Evolutionary conservation across 1,140 invertebrate genomes (phyloP).

Genomic region (Brachionus asplanchnoidis): DNA sequence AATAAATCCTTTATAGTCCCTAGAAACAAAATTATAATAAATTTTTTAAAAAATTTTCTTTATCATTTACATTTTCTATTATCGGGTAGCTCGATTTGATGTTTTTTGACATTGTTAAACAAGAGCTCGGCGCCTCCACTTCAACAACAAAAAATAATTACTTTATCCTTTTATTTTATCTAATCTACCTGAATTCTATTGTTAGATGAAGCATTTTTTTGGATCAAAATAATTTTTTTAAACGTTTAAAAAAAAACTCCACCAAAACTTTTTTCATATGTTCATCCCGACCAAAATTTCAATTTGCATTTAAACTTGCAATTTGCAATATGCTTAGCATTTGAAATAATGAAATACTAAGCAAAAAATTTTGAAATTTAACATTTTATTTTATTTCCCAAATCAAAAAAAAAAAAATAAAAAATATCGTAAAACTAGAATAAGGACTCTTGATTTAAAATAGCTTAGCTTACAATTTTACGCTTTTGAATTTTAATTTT

Average conservation of each 20-base stretch:
- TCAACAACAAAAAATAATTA: slow-evolving; percentile 46
- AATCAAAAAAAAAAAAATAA: not conserved
- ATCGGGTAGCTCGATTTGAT: slow-evolving; percentile 64
- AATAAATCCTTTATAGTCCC: slow-evolving; percentile 72
- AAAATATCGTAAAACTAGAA: not conserved
- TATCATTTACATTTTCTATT: slow-evolving; percentile 43
- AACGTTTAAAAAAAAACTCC: not conserved
- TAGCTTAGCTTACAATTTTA: not conserved
- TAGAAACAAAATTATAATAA: slow-evolving; percentile 47
- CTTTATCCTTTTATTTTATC: not conserved
- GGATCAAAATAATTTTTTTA: slow-evolving; percentile 2
- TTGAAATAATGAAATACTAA: not conserved
- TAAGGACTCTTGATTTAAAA: not conserved
- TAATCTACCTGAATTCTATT: slow-evolving; percentile 27
- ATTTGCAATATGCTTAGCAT: not conserved
- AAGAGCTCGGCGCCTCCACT: slow-evolving; percentile 80
- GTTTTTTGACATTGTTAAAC: slow-evolving; percentile 74
- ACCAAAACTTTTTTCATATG: not conserved
- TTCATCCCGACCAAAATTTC: not conserved
- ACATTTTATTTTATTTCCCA: not conserved
- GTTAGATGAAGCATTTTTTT: slow-evolving; percentile 11
- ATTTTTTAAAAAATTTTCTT: slow-evolving; percentile 20
- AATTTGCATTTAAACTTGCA: not conserved
- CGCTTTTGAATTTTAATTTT: not conserved
- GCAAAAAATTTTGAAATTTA: not conserved